Evolutionary conservation across 2,888 invertebrate genomes (phyloP).

Genomic region (Lasioglossum figueresi): DNA sequence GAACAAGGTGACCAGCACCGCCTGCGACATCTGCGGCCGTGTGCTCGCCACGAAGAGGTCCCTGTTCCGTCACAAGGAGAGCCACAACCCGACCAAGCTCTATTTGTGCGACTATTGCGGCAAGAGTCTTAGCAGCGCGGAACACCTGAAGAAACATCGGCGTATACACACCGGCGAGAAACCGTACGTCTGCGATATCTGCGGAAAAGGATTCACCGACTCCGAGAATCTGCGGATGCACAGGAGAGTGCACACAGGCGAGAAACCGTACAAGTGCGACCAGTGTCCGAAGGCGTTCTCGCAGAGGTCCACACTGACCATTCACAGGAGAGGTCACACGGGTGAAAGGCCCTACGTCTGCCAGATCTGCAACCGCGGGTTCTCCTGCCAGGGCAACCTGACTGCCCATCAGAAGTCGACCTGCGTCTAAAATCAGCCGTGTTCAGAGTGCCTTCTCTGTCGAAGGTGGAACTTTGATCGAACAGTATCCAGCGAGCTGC

Average conservation of each 20-base stretch:
- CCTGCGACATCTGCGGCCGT: constrained; percentile 82
- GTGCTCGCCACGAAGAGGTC: constrained; percentile 80
- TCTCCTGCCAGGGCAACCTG: constrained; percentile 84
- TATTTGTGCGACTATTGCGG: constrained; percentile 85
- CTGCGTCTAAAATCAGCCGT: constrained; percentile 74
- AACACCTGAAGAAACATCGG: constrained; percentile 84
- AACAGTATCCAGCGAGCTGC: neutral
- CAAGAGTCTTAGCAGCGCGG: constrained; percentile 84
- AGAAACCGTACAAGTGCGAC: constrained; percentile 85
- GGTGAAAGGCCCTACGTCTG: constrained; percentile 84
- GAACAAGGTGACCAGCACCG: constrained; percentile 80
- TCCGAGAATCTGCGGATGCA: constrained; percentile 84
- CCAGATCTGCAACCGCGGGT: constrained; percentile 83
- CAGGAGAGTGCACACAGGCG: constrained; percentile 84
- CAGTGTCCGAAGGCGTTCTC: constrained; percentile 85
- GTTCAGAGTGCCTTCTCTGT: constrained; percentile 25
- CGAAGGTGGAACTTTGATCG: constrained; percentile 32
- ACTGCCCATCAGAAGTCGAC: constrained; percentile 83
- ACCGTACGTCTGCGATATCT: constrained; percentile 84
- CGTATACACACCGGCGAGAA: constrained; percentile 86
- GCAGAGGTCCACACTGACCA: constrained; percentile 85
- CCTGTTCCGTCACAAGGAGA: constrained; percentile 80
- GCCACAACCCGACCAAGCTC: constrained; percentile 82
- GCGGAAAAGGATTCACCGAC: constrained; percentile 84
- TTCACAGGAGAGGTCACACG: constrained; percentile 85